Evolutionary conservation across 2,113 vertebrate genomes (phyloP).

Genomic region (Protobothrops flavoviridis): DNA sequence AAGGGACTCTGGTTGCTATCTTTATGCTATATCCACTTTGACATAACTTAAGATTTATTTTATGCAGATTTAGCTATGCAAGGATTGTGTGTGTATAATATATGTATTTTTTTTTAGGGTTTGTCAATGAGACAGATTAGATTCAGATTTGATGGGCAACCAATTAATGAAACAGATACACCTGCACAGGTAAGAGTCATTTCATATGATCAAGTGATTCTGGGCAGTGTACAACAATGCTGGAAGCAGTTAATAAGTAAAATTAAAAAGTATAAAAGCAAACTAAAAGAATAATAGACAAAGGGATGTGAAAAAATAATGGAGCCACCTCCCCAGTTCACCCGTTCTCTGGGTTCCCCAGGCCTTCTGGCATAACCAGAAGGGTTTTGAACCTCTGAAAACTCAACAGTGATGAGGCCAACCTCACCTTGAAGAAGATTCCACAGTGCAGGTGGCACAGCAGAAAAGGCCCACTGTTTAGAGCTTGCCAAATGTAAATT

Average conservation of each 20-base stretch:
- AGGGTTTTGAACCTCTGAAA: background rate
- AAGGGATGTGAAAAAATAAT: background rate
- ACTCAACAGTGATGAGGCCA: background rate
- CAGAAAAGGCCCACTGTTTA: background rate
- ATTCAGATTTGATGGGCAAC: slow-evolving; percentile 94
- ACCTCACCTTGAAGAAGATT: background rate
- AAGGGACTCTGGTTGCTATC: background rate
- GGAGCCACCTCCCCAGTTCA: background rate
- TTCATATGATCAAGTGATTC: background rate
- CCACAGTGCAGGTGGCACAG: background rate
- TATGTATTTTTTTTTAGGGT: slow-evolving; percentile 71
- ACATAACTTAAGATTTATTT: background rate
- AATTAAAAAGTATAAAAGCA: background rate
- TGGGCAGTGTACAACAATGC: background rate
- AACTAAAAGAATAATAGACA: background rate
- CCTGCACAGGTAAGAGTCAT: slow-evolving; percentile 84
- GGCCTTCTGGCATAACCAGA: background rate
- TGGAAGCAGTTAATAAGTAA: background rate
- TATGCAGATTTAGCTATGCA: background rate
- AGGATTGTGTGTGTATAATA: background rate
- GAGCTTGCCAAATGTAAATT: background rate
- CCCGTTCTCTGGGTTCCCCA: background rate
- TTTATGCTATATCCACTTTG: background rate
- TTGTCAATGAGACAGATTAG: slow-evolving; percentile 89
- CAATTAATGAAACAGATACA: slow-evolving; percentile 90